Evolutionary conservation across 2,888 invertebrate genomes (phyloP), one percentile per base, ranked within the genome.

Genomic region (Tethea ocularis): DNA sequence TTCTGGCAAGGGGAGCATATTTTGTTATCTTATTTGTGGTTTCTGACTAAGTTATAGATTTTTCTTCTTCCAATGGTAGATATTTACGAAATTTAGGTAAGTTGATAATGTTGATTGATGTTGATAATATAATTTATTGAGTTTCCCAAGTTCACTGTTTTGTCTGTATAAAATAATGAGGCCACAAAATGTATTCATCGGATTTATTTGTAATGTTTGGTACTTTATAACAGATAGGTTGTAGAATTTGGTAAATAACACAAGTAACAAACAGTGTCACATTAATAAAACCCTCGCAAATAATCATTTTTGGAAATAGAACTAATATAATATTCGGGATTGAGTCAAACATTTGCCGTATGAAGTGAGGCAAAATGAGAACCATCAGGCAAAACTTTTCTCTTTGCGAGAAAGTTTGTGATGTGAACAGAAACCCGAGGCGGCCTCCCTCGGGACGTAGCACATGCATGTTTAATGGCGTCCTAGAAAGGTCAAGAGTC

Each of bases 401-500:
- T 87, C 87, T 90, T 88, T 87, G 85, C 84, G 78, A 74, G 67
- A 84, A 88, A 88, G 85, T 89, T 90, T 88, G 81, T 83, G 83
- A 88, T 86, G 86, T 84, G 86, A 87, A 87, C 84, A 84, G 86
- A 84, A 83, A 81, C 81, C 80, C 80, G 83, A 74, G 78, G 83
- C 82, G 75, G 78, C 59, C 67, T 85, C 90, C 84, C 86, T 72
- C 70, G 87, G 87, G 90, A 87, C 80, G 74, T 77, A 77, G 77
- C 75, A 81, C 88, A 88, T 91, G 88, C 91, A 92, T 89, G 87
- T 91, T 91, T 92, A 90, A 91, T 91, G 85, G 84, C 84, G 84
- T 87, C 88, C 88, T 89, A 84, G 85, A 86, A 87, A 91, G 91
- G 92, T 92, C 91, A 91, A 89, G 87, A 88, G 86, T 83, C 82